Percentiles rank a stretch among this genome's conserved stretches.
phyloP scores from a whole-genome alignment of 1,140 invertebrate species.

The Pseudachorutes palmiensis region DNA sequence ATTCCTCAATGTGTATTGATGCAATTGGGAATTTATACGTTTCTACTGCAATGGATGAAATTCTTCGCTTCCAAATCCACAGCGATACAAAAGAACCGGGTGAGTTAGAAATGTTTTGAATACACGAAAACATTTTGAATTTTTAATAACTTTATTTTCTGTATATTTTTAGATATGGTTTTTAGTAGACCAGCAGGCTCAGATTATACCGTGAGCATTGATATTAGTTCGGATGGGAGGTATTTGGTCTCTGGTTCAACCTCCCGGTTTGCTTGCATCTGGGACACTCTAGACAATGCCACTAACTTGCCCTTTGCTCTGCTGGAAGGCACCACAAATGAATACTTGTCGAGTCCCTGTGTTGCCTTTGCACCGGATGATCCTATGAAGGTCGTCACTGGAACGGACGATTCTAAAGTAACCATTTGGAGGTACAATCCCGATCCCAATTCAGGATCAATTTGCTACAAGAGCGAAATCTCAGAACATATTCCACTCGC shows the following conservation, averaged over 20 bases:
- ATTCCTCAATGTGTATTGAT: conserved; percentile 9
- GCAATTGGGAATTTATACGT: conserved; percentile 3
- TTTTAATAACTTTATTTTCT: neutral
- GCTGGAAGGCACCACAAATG: neutral
- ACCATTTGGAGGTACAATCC: conserved; percentile 8
- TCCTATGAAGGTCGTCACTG: conserved; percentile 14
- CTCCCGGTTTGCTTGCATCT: neutral
- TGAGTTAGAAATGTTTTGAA: neutral
- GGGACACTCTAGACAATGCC: conserved; percentile 7
- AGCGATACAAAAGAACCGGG: neutral
- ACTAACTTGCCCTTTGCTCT: neutral
- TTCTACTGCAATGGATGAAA: neutral
- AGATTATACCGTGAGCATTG: conserved; percentile 5
- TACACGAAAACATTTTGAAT: neutral
- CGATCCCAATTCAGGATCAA: neutral
- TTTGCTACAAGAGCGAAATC: neutral
- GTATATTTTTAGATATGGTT: neutral
- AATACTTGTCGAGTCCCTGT: neutral
- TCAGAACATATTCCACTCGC: neutral
- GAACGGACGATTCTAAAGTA: neutral
- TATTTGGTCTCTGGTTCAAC: conserved; percentile 4
- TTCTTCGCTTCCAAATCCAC: neutral
- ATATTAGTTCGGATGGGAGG: neutral
- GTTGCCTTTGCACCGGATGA: neutral
- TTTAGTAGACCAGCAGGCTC: neutral